These are phyloP conservation scores for Cephus nigrinus DNA, from an alignment of 2,888 invertebrate genomes.

Conservation along the genomic window DNA sequence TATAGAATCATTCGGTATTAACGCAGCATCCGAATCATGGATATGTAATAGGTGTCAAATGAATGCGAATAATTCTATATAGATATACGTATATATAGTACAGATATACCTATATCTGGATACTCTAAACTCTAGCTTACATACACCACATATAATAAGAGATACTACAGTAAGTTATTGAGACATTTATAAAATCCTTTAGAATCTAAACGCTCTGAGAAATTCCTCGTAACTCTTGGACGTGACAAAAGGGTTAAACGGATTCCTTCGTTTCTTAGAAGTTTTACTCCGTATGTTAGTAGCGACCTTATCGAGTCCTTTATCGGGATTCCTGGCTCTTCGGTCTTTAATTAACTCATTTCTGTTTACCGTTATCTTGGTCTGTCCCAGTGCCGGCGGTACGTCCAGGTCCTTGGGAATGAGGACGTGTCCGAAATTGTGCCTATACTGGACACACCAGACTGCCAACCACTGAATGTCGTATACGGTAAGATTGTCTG, in stretches of 20 bases:
- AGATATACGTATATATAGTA: neutral
- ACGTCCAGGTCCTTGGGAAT: constrained; percentile 90
- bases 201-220: neutral
- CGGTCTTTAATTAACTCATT: constrained; percentile 9
- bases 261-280: neutral
- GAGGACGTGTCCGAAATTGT: constrained; percentile 91
- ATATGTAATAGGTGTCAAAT: neutral
- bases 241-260: neutral
- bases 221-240: neutral
- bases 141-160: constrained; percentile 15
- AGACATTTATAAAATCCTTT: neutral
- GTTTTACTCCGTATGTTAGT: neutral
- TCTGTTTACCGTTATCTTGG: constrained; percentile 85
- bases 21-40: neutral
- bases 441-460: constrained; percentile 90
- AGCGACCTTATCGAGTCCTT: neutral
- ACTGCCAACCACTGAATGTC: constrained; percentile 93
- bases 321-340: neutral
- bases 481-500: constrained; percentile 85
- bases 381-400: constrained; percentile 90
- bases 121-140: neutral
- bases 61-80: neutral
- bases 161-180: neutral
- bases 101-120: neutral
- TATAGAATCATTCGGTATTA: neutral